Percentiles rank a stretch among this genome's conserved stretches.
Evolutionary conservation across 2,888 invertebrate genomes (phyloP).

Genomic region (Plebejus anna): DNA sequence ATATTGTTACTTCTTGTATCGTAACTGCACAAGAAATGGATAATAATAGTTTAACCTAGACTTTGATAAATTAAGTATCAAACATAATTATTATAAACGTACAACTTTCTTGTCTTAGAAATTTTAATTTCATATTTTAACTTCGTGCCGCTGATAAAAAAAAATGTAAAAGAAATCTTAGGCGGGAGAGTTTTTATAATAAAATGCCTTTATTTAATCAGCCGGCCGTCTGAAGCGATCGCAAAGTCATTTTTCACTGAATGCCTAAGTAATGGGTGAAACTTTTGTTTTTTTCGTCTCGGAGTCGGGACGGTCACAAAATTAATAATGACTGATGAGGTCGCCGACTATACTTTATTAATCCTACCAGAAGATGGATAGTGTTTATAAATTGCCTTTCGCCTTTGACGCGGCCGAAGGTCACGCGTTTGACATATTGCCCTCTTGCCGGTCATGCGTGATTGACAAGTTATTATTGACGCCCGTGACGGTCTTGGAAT

Average conservation of each 20-base stretch:
- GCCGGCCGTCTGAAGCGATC: slow-evolving; percentile 22
- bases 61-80: neutral
- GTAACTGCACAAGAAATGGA: too few relatives aligned
- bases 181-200: slow-evolving; percentile 13
- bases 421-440: neutral
- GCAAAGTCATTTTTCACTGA: slow-evolving; percentile 26
- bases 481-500: too few relatives aligned
- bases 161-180: slow-evolving; percentile 7
- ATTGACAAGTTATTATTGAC: neutral
- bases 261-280: slow-evolving; percentile 23
- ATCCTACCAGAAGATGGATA: neutral
- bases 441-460: neutral
- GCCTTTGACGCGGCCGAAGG: neutral
- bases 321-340: slow-evolving; percentile 23
- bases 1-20: too few relatives aligned
- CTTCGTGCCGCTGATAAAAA: slow-evolving; percentile 1
- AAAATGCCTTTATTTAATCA: slow-evolving; percentile 27
- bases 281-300: slow-evolving; percentile 9
- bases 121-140: neutral
- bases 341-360: neutral
- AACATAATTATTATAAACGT: slow-evolving; percentile 8
- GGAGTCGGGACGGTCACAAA: slow-evolving; percentile 8
- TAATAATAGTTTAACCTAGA: neutral
- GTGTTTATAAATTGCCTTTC: slow-evolving; percentile 5
- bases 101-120: neutral